These are phyloP conservation scores for Morus bassanus DNA, from an alignment of 2,797 vertebrate species.

Conservation along the genomic window DNA sequence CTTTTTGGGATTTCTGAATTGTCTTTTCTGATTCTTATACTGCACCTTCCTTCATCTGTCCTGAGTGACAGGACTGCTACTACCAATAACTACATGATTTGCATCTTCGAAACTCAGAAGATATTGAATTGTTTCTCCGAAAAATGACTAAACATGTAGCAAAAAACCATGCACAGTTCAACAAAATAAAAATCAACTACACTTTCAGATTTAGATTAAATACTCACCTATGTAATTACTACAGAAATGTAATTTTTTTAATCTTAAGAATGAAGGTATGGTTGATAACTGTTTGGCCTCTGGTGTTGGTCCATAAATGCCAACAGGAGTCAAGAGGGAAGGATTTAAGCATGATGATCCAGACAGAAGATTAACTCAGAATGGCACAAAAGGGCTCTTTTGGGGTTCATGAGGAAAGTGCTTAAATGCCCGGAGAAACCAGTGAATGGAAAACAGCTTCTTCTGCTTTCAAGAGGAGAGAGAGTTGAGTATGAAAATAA, in stretches of 20 bases:
- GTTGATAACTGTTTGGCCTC: not conserved
- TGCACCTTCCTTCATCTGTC: not conserved
- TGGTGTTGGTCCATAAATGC: not conserved
- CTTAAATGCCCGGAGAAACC: conserved; percentile 5
- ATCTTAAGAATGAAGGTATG: not conserved
- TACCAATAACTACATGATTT: conserved; percentile 15
- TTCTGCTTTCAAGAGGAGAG: not conserved
- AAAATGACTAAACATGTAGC: conserved; percentile 51
- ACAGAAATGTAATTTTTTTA: not conserved
- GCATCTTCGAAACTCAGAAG: not conserved
- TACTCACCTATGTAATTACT: not conserved
- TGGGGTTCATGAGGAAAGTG: not conserved
- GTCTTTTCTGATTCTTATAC: conserved; percentile 5
- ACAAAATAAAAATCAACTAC: conserved; percentile 41
- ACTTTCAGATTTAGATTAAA: conserved; percentile 34
- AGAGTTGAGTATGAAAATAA: not conserved
- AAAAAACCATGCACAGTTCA: conserved; percentile 43
- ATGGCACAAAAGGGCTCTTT: not conserved
- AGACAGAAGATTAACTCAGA: conserved; percentile 1
- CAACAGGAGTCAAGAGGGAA: not conserved
- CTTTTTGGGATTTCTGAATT: not conserved
- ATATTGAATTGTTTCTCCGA: not conserved
- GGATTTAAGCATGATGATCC: not conserved
- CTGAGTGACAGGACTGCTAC: conserved; percentile 6
- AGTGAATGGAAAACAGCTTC: not conserved